These are phyloP conservation scores for Romanomermis culicivorax DNA, from an alignment of 2,888 invertebrate genomes.

Conservation along the genomic window DNA sequence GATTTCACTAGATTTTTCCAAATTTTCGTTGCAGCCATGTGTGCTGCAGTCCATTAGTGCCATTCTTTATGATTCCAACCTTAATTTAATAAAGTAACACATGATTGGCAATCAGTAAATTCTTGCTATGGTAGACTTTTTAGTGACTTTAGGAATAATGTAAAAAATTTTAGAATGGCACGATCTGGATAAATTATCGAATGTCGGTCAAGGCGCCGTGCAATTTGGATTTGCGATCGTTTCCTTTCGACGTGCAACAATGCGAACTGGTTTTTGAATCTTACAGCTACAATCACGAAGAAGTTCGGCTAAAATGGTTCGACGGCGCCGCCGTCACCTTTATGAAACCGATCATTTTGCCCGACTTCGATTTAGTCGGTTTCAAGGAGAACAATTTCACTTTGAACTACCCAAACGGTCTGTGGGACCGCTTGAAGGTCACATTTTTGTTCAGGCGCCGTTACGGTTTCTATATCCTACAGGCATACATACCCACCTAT, in stretches of 20 bases:
- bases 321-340: conserved; percentile 4
- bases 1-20: too few species aligned
- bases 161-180: conserved; percentile 24
- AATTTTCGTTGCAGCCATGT: too few species aligned
- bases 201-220: conserved; percentile 26
- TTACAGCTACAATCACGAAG: conserved; percentile 14
- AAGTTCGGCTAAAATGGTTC: conserved; percentile 8
- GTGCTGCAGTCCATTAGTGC: too few species aligned
- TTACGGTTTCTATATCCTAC: conserved; percentile 28
- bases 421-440: conserved; percentile 13
- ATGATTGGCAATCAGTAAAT: too few species aligned
- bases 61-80: too few species aligned
- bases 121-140: too few species aligned
- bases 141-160: too few species aligned
- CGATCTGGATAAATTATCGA: conserved; percentile 27
- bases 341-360: conserved; percentile 6
- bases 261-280: conserved; percentile 24
- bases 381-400: conserved; percentile 13
- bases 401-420: conserved; percentile 22
- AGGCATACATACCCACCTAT: conserved; percentile 27
- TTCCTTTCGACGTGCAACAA: conserved; percentile 22
- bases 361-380: conserved; percentile 8
- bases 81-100: too few species aligned
- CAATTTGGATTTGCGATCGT: conserved; percentile 22
- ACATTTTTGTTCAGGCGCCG: conserved; percentile 27